Base-by-base conservation (phyloP, 1,140 invertebrate species). In the Antheraea mylitta region DNA sequence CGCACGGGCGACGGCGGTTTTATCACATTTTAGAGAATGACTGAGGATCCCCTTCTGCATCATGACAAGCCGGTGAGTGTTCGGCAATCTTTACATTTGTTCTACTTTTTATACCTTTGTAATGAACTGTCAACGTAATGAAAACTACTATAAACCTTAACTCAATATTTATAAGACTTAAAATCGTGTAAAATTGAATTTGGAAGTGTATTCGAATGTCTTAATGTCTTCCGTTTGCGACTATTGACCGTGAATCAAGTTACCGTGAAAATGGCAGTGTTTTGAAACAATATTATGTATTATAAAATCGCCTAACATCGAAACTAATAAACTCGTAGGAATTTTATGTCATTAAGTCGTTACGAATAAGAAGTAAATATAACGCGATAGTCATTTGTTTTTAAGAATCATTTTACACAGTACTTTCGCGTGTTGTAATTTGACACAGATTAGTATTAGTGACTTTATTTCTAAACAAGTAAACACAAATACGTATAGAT, bases 21-120 rank as follows among this genome's bases (percentile, higher is more conserved):
- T 91, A 90, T 90, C 86, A 91, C 79, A 91, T 88, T 78, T 83
- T 91, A 81, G 89, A 91, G 89, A 91, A 91, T 91, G 89, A 91
- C 89, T 91, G 89, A 91, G 85, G 86, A 86, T 80, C 77, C 77
- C 73, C 73, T 81, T 53, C 71, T 79, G 72, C 77, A 77, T 78
- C 79, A 91, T 91, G 87, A 86, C 72, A 90, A 89, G 80, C 80
- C 87, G 87, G 89, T 91, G 79, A 91, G 89, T 91, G 76, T 71
- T 67, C 11, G 45, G 13, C 45, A 53, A 53, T n/a, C 45, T 0
- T 16, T 53, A 53, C 45, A 16, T 13, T 53, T 53, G 45, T 13
- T 0, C 45, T 53, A 53, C 45, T 16, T 53, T 53, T 11, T 53
- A 9, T 53, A 11, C 16, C 11, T 53, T 13, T 16, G 11, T 53